phyloP scores from a whole-genome alignment of 1,140 invertebrate genomes.

The Panagrolaimus sp. region DNA sequence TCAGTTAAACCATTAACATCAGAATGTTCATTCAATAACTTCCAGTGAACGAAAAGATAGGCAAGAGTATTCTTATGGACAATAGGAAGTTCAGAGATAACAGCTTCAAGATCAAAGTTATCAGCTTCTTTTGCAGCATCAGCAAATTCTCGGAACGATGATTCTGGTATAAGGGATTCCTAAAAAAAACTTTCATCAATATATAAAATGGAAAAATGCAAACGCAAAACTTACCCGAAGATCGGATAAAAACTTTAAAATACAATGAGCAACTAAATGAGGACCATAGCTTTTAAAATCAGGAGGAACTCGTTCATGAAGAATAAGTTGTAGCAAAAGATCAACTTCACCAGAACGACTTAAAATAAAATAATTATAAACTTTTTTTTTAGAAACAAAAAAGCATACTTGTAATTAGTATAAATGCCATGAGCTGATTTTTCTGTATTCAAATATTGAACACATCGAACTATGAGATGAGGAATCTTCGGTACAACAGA shows the following conservation, averaged over 20 bases:
- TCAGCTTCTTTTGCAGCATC: constrained; percentile 54
- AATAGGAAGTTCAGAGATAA: constrained; percentile 71
- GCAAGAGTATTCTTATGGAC: constrained; percentile 81
- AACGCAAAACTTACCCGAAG: constrained; percentile 11
- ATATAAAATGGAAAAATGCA: constrained; percentile 6
- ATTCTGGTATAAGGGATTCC: constrained; percentile 75
- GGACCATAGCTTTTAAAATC: constrained; percentile 62
- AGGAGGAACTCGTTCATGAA: constrained; percentile 68
- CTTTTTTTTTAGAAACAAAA: constrained; percentile 36
- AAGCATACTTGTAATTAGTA: constrained; percentile 56
- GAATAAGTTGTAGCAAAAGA: neutral
- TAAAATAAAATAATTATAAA: neutral
- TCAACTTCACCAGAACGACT: neutral
- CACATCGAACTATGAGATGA: constrained; percentile 81
- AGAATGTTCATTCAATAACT: constrained; percentile 61
- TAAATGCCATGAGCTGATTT: constrained; percentile 77
- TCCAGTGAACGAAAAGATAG: constrained; percentile 76
- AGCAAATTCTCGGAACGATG: constrained; percentile 73
- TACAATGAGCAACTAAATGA: constrained; percentile 72
- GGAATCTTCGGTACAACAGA: constrained; percentile 81
- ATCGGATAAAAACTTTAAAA: constrained; percentile 22
- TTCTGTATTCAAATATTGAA: constrained; percentile 82
- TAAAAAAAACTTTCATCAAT: constrained; percentile 42
- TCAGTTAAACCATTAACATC: constrained; percentile 16
- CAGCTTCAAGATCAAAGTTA: constrained; percentile 65